These are phyloP conservation scores for Gymnocephalus cernua DNA, from an alignment of 2,113 vertebrate genomes.

Conservation along the genomic window DNA sequence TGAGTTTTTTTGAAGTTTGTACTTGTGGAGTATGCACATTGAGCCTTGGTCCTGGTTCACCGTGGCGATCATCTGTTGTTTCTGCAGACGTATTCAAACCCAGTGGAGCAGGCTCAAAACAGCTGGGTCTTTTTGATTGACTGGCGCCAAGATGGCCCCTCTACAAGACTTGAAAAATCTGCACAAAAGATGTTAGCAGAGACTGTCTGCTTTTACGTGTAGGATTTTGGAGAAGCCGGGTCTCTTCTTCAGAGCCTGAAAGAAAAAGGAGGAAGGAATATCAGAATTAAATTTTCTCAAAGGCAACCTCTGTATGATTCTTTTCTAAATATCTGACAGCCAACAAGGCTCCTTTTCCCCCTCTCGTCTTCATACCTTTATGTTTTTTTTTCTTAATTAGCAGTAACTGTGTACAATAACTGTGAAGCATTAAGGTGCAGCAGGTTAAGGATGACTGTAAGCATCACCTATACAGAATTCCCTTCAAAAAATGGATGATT, in stretches of 20 bases:
- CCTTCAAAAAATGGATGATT: slow-evolving; percentile 19
- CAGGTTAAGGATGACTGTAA: slow-evolving; percentile 7
- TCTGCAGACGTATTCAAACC: slow-evolving; percentile 37
- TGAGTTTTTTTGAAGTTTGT: slow-evolving; percentile 43
- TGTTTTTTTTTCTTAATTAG: background rate
- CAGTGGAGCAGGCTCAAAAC: slow-evolving; percentile 47
- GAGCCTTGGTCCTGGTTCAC: slow-evolving; percentile 47
- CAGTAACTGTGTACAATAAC: background rate
- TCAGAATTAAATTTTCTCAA: background rate
- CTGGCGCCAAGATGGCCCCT: slow-evolving; percentile 45
- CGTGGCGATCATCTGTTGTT: slow-evolving; percentile 30
- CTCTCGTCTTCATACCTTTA: background rate
- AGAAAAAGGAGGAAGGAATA: slow-evolving; percentile 12
- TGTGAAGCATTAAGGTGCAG: background rate
- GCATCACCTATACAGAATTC: background rate
- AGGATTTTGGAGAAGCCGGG: slow-evolving; percentile 99
- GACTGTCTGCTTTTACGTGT: slow-evolving; percentile 95
- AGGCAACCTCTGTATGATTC: background rate
- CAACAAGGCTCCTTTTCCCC: background rate
- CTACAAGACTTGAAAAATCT: slow-evolving; percentile 35
- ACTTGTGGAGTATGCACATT: slow-evolving; percentile 38
- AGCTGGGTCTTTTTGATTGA: slow-evolving; percentile 57
- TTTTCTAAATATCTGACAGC: background rate
- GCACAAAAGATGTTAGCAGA: slow-evolving; percentile 89
- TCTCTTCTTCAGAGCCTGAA: slow-evolving; percentile 94